Conservation (phyloP, 2,113 vertebrate species). For the Alosa alosa region DNA sequence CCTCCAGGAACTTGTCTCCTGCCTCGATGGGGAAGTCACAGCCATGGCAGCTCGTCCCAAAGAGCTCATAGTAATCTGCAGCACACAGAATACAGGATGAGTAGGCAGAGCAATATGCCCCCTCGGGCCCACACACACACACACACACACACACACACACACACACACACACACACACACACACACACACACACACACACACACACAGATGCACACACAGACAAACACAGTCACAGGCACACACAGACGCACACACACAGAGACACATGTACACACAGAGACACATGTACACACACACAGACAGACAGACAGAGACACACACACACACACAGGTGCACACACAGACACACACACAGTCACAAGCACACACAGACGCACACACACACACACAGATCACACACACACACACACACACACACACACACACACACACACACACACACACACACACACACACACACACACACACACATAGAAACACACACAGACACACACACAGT, state of each 20-base stretch:
- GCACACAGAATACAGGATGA: neutral
- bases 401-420: neutral
- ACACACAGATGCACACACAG: neutral
- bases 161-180: neutral
- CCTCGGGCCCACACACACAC: neutral
- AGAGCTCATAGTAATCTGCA: conserved; percentile 90
- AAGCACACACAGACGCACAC: neutral
- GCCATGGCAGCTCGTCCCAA: conserved; percentile 89
- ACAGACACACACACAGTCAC: neutral
- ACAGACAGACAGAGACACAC: neutral
- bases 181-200: neutral
- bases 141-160: neutral
- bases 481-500: neutral
- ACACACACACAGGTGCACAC: neutral
- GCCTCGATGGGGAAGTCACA: conserved; percentile 98
- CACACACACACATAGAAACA: neutral
- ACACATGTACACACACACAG: neutral
- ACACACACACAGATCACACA: neutral
- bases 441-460: neutral
- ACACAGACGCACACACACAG: neutral
- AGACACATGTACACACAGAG: neutral
- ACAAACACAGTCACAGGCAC: neutral
- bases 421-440: neutral
- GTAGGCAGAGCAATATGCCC: neutral
- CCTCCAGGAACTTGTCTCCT: conserved; percentile 94